phyloP scores from a whole-genome alignment of 2,797 vertebrate genomes.

The Eulemur albifrons region DNA sequence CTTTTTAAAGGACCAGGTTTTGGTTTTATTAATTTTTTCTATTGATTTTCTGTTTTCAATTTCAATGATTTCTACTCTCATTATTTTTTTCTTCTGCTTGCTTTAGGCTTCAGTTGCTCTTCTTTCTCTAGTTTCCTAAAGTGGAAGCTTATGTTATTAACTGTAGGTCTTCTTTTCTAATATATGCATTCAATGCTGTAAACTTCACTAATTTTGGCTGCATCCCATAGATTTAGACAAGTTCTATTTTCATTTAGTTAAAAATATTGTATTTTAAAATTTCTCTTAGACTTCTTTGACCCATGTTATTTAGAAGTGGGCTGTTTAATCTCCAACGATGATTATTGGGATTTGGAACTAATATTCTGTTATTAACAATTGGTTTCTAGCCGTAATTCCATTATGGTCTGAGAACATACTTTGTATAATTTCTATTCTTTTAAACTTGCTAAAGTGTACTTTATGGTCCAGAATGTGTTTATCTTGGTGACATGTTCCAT shows the following conservation, averaged over 20 bases:
- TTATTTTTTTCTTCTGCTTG: not conserved
- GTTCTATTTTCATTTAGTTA: not conserved
- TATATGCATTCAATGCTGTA: not conserved
- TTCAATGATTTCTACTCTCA: not conserved
- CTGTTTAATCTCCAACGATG: not conserved
- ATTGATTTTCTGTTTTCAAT: not conserved
- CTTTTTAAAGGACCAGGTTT: not conserved
- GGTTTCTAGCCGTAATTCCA: not conserved
- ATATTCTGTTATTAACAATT: not conserved
- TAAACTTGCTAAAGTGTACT: not conserved
- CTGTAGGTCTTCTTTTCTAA: not conserved
- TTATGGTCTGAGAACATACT: not conserved
- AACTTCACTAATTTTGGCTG: not conserved
- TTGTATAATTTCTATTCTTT: too few relatives aligned
- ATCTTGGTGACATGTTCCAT: not conserved
- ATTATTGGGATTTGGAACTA: not conserved
- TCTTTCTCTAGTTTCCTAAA: not conserved
- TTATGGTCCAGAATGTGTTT: not conserved
- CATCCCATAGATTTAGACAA: not conserved
- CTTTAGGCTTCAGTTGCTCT: not conserved
- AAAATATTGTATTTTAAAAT: not conserved
- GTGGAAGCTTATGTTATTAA: not conserved
- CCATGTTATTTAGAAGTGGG: not conserved
- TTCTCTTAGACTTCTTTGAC: too few relatives aligned
- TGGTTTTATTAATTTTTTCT: not conserved